phyloP scores from a whole-genome alignment of 2,113 vertebrate species.

The Dinomys branickii region DNA sequence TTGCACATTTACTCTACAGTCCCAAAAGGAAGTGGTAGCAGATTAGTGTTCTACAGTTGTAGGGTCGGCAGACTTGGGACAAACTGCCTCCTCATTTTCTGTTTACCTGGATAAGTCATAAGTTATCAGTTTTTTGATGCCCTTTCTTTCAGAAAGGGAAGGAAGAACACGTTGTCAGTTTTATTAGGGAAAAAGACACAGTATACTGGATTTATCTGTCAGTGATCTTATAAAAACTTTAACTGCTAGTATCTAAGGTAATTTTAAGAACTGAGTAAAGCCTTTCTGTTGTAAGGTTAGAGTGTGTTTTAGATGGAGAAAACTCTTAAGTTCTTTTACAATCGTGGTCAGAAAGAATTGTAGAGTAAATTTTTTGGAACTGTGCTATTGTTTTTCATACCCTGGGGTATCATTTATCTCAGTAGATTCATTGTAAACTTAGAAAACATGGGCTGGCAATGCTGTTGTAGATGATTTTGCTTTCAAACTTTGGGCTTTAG shows the following conservation, averaged over 20 bases:
- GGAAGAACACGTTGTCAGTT: background rate
- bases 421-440: background rate
- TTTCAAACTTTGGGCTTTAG: background rate
- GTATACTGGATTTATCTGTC: background rate
- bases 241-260: background rate
- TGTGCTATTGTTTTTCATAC: background rate
- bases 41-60: background rate
- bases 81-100: background rate
- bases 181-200: constrained; percentile 12
- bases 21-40: background rate
- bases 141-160: background rate
- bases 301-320: background rate
- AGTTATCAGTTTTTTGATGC: background rate
- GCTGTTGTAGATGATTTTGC: background rate
- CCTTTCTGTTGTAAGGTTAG: background rate
- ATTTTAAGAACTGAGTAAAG: background rate
- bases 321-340: background rate
- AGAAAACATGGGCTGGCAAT: background rate
- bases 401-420: background rate
- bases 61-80: background rate
- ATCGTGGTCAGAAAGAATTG: background rate
- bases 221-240: background rate
- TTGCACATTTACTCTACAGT: background rate
- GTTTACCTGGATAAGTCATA: background rate
- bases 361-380: background rate